phyloP scores from a whole-genome alignment of 2,113 vertebrate species.

The Aix galericulata region DNA sequence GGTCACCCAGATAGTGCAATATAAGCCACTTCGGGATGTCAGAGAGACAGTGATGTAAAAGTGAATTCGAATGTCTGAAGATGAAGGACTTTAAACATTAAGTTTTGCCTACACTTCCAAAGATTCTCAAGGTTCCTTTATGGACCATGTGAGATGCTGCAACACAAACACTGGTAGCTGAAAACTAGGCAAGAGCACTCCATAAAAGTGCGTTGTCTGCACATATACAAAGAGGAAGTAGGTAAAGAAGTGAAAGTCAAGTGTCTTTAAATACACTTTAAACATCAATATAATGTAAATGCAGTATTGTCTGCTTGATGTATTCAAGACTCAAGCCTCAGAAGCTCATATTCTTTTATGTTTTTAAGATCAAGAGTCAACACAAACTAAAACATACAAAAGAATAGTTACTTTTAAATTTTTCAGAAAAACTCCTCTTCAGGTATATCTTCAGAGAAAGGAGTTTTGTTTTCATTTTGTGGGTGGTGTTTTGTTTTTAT shows the following conservation, averaged over 20 bases:
- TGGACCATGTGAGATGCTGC: background rate
- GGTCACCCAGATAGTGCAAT: background rate
- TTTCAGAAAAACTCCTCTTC: no score
- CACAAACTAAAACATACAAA: background rate
- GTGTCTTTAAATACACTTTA: background rate
- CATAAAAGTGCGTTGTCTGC: background rate
- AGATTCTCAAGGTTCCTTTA: background rate
- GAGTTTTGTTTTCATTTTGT: background rate
- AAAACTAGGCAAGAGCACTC: background rate
- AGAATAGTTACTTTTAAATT: background rate
- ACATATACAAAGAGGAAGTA: background rate
- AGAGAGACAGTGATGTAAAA: background rate
- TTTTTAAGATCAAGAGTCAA: background rate
- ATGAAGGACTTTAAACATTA: background rate
- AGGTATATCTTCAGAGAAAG: background rate
- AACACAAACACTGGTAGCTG: background rate
- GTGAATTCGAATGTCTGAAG: background rate
- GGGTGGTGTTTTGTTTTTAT: no score
- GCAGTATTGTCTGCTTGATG: background rate
- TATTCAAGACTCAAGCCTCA: background rate
- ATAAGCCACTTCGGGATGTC: background rate
- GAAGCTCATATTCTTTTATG: background rate
- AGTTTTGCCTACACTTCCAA: background rate
- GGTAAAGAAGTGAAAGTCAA: background rate
- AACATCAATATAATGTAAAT: background rate